Evolutionary conservation across 2,797 vertebrate genomes (phyloP), one percentile per base, ranked within the genome.

Genomic region (Silurus lanzhouensis): DNA sequence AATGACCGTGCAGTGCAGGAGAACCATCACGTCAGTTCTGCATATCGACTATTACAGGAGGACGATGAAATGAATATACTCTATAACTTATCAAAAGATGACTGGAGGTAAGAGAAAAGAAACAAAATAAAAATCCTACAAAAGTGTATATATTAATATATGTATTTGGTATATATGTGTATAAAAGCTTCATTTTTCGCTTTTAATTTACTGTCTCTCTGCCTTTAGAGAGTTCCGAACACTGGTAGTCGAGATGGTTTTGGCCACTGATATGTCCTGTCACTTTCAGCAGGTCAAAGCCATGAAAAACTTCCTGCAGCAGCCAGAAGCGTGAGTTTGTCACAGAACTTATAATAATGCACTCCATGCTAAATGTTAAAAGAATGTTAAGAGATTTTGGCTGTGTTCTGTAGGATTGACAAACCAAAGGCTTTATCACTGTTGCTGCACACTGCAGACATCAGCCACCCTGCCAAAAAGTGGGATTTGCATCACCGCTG

Each of bases 261-360:
- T 99, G 94, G 97, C 98, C 89, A 99, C 98, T 0, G 97, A 99
- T 91, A 99, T 99, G 98, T 98, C 98, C 85, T 98, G 97, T 92
- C 98, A 99, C 91, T 99, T 99, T 93, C 98, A 99, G 91, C 98
- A 99, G 92, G 96, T 99, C 92, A 99, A 99, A 95, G 95, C 94
- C 75, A 99, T 99, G 98, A 98, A 98, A 93, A 97, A 95, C 52
- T 93, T 96, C 86, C 92, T 99, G 84, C 97, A 97, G 90, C 97
- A 97, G 89, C 96, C 96, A 71, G 97, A 99, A 90, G 94, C 93
- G 97, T 99, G 92, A 98, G 98, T 97, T 46, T 25, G 82, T 84
- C n/a, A 75, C 84, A 82, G 76, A 61, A 22, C 5, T 81, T 60
- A 84, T 82, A 57, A 78, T 77, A 84, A 84, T 84, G 70, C 60